These are phyloP conservation scores for Florisuga fusca DNA, from an alignment of 2,797 vertebrate genomes.

Conservation along the genomic window DNA sequence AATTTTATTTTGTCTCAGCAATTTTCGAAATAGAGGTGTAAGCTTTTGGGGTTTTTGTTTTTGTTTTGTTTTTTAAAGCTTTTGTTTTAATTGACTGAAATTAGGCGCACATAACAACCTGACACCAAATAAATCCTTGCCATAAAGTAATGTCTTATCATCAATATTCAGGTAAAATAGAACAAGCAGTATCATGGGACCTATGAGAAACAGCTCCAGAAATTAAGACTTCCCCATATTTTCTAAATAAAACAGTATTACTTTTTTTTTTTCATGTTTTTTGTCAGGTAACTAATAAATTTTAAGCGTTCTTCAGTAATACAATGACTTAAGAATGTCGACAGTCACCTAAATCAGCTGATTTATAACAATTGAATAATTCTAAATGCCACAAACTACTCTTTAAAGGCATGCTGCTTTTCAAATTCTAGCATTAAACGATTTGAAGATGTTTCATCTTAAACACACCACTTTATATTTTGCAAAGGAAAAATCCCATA, in stretches of 20 bases:
- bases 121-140: background rate
- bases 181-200: background rate
- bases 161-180: background rate
- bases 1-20: background rate
- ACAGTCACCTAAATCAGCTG: background rate
- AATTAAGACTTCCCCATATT: background rate
- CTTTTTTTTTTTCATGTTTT: background rate
- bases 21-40: background rate
- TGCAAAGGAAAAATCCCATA: background rate
- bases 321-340: background rate
- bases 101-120: rapidly evolving
- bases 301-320: background rate
- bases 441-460: background rate
- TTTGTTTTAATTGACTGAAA: background rate
- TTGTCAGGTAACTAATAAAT: background rate
- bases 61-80: no score
- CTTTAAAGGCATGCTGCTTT: background rate
- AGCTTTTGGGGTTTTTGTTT: background rate
- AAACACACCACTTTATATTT: background rate
- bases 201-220: background rate
- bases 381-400: background rate
- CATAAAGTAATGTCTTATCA: no score
- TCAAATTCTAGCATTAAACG: background rate
- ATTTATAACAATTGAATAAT: background rate
- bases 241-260: background rate